Percentiles rank a stretch among this genome's conserved stretches.
Conservation (phyloP, 1,140 invertebrate genomes). For the Drosophila bipectinata region DNA sequence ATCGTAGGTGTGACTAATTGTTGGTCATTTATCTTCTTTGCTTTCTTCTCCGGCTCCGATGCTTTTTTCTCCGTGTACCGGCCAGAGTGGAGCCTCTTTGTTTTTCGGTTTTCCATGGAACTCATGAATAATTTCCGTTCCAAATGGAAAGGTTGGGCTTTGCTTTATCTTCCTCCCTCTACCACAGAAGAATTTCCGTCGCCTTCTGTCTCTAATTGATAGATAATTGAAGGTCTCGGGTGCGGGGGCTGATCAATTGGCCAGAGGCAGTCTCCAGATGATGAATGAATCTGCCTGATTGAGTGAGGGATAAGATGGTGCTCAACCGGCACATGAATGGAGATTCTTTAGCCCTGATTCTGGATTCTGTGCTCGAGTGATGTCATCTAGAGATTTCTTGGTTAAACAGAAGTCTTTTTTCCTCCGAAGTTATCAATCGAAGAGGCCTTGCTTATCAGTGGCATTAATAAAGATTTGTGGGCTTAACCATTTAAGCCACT, state of each 20-base stretch:
- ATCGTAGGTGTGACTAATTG: slow-evolving; percentile 82
- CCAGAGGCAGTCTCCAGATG: slow-evolving; percentile 15
- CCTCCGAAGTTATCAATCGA: neutral
- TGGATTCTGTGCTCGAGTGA: neutral
- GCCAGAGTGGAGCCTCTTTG: slow-evolving; percentile 20
- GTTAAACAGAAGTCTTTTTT: neutral
- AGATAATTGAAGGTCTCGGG: slow-evolving; percentile 55
- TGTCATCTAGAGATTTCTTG: slow-evolving; percentile 10
- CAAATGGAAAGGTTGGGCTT: slow-evolving; percentile 32
- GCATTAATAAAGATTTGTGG: neutral
- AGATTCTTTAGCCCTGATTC: slow-evolving; percentile 6
- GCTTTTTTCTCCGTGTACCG: slow-evolving; percentile 21
- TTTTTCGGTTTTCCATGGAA: slow-evolving; percentile 64
- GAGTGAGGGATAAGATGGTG: slow-evolving; percentile 21
- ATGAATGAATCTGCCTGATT: slow-evolving; percentile 38
- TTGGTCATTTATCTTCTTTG: slow-evolving; percentile 79
- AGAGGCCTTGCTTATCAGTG: neutral
- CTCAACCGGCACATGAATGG: slow-evolving; percentile 22
- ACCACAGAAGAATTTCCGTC: slow-evolving; percentile 37
- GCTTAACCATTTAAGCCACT: too few relatives aligned
- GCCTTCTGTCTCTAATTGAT: slow-evolving; percentile 64
- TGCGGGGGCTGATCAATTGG: slow-evolving; percentile 37
- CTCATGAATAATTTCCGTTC: slow-evolving; percentile 77
- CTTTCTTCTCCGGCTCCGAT: slow-evolving; percentile 41
- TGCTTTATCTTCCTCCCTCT: slow-evolving; percentile 16